These are phyloP conservation scores for Whitmania pigra DNA, from an alignment of 1,140 invertebrate species.

Conservation along the genomic window DNA sequence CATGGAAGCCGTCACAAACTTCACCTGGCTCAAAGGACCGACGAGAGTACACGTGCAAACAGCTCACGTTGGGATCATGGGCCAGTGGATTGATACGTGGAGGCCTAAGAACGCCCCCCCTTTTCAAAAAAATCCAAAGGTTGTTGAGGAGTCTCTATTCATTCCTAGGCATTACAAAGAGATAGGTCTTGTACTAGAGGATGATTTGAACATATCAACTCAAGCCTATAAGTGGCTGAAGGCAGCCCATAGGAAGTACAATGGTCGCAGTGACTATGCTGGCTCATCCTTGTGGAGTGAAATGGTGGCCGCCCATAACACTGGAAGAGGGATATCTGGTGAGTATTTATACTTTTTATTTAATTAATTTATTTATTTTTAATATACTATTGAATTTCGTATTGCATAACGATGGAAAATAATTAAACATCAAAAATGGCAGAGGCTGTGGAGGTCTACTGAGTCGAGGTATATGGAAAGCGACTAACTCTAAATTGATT, in stretches of 20 bases:
- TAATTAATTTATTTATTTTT: no score
- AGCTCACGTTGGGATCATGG: neutral
- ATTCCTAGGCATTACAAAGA: conserved; percentile 26
- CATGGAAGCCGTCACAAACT: neutral
- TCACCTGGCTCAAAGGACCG: conserved; percentile 9
- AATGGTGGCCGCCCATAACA: neutral
- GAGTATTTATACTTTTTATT: no score
- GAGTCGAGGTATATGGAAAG: no score
- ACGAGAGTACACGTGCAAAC: conserved; percentile 1
- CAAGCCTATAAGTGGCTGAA: conserved; percentile 32
- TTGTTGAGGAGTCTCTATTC: neutral
- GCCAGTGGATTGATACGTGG: conserved; percentile 16
- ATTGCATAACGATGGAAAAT: no score
- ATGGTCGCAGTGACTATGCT: neutral
- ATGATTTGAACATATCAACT: conserved; percentile 33
- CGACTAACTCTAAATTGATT: no score
- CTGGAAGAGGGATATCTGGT: neutral
- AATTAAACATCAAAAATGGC: no score
- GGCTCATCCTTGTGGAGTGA: conserved; percentile 8
- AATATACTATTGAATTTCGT: no score
- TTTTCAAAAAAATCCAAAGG: neutral
- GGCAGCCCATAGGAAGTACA: conserved; percentile 28
- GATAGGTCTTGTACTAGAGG: conserved; percentile 34
- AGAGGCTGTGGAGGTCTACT: no score
- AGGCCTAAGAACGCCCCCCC: neutral